Evolutionary conservation across 2,797 vertebrate species (phyloP), one percentile per base, ranked within the genome.

Genomic region (Aldrovandia affinis): DNA sequence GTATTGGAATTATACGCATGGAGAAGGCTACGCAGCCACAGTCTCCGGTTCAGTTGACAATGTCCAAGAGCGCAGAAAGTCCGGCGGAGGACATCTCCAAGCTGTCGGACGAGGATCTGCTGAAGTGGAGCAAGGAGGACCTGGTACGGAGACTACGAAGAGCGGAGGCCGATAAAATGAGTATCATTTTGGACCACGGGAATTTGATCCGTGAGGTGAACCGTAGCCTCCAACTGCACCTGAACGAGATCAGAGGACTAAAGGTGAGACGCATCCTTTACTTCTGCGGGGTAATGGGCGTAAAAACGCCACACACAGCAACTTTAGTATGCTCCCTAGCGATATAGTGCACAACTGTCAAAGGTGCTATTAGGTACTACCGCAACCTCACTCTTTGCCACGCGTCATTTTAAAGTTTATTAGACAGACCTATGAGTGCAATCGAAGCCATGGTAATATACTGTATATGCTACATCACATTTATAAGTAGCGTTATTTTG

Each of bases 191-290:
- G 93, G 98, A 99, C 93, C 98, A 99, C 92, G 97, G 98, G 91
- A 99, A 98, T 92, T 96, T 99, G 89, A 99, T 99, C 94, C 97
- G 97, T 14, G 98, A 99, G 94, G 98, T 99, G 93, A 99, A 99
- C 92, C 98, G 98, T 86, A 97, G 98, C 87, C 96, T 99, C 78
- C 98, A 99, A 95, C 95, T 98, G 83, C 98, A 99, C 93, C 94
- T 99, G 80, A 98, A 97, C 90, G 98, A 99, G 96, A 99, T 99
- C 94, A 96, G 98, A 85, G 98, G 97, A 88, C 95, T 99, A 92
- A 99, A 99, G 98, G 97, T 99, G 96, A 96, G 95, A 59, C 81
- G 50, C 63, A 6, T 7, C 36, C 68, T 39, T 91, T n/a, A n/a
- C n/a, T n/a, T n/a, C n/a, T n/a, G n/a, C n/a, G n/a, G n/a, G n/a